Evolutionary conservation across 1,140 invertebrate species (phyloP), one percentile per base, ranked within the genome.

Genomic region (Macrostomum lignano): DNA sequence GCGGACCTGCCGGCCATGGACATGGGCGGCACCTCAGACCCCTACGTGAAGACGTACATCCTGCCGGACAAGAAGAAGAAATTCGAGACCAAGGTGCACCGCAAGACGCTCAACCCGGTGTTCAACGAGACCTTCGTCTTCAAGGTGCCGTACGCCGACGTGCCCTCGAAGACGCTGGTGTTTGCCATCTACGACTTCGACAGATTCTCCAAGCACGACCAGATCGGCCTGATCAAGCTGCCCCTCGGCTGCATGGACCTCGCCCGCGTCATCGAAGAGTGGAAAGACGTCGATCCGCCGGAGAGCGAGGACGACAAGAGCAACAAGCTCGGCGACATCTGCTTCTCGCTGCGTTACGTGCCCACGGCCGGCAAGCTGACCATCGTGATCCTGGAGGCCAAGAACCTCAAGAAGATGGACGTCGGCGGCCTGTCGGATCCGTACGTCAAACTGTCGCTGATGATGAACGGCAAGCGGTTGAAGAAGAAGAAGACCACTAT

Each of bases 401-500:
- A 94, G 64, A 94, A 96, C 56, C 61, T 96, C 42, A 94, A 94
- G 67, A 94, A 96, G 63, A 94, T 96, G 88, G 88, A 94, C 60
- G 88, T 94, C 41, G 86, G 86, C 46, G 88, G 88, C 51, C 65
- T 94, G 4, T 36, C 34, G 14, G 34, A 98, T 78, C 91, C 91
- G 40, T 98, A 98, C 64, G 88, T 96, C 50, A 98, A 98, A 66
- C 88, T 98, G 52, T 84, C 86, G 43, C 64, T 98, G 50, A 93
- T 96, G 76, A 81, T 93, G 65, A 93, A 93, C 56, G 88, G 84
- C 46, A 98, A 98, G 63, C 70, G 88, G 52, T 66, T 98, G 53
- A 96, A 98, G 70, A 98, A 98, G 69, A 98, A 96, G 74, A 98
- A 98, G 69, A 98, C 91, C 41, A 91, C 81, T 51, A 55, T 96